Percentiles rank a stretch among this genome's conserved stretches.
Evolutionary conservation across 2,888 invertebrate genomes (phyloP).

Genomic region (Charanyca ferruginea): DNA sequence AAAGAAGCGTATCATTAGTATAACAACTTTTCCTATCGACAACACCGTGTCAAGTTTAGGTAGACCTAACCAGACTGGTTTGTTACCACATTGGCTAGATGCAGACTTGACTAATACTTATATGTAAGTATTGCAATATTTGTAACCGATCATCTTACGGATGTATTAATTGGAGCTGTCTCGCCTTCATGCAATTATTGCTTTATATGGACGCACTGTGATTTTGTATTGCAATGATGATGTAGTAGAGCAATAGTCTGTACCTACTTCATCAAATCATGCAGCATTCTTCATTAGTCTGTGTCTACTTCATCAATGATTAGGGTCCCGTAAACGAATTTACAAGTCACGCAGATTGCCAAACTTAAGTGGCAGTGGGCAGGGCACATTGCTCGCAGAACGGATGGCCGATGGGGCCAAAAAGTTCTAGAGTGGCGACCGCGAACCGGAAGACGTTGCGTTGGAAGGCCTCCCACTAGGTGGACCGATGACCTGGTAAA

Average conservation of each 20-base stretch:
- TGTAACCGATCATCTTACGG: conserved; percentile 49
- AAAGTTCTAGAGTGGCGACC: no score
- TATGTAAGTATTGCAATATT: conserved; percentile 45
- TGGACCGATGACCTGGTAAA: no score
- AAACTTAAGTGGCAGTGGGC: no score
- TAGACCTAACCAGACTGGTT: conserved; percentile 22
- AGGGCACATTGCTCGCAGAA: no score
- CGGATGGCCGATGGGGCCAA: no score
- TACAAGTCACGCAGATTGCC: no score
- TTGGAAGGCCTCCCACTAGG: no score
- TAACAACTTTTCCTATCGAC: not conserved
- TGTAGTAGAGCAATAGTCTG: not conserved
- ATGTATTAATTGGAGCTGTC: conserved; percentile 46
- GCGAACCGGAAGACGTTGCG: no score
- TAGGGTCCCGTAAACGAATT: no score
- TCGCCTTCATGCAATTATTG: conserved; percentile 35
- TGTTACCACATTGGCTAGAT: conserved; percentile 28
- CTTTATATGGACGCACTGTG: conserved; percentile 4
- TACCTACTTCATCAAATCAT: no score
- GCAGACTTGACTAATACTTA: conserved; percentile 38
- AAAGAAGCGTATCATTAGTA: not conserved
- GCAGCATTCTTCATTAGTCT: no score
- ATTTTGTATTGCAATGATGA: conserved; percentile 1
- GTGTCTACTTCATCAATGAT: no score
- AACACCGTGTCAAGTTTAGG: conserved; percentile 49